phyloP scores from a whole-genome alignment of 2,888 invertebrate genomes.

The Stramonita haemastoma region DNA sequence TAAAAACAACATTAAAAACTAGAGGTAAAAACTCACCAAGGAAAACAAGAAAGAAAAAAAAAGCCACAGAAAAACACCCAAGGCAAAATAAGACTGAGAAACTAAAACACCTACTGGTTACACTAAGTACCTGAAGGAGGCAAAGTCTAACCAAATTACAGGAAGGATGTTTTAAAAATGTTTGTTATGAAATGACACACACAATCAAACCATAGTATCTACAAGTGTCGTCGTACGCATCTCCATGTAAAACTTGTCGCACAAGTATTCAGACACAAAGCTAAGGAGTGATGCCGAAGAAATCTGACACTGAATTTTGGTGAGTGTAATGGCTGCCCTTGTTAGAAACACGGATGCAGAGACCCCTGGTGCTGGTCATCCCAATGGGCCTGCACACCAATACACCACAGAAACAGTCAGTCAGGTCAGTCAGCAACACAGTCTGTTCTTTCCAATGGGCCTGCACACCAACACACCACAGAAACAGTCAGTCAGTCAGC shows the following conservation, averaged over 20 bases:
- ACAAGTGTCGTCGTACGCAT: slow-evolving; percentile 18
- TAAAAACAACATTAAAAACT: background rate
- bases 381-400: background rate
- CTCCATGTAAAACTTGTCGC: slow-evolving; percentile 31
- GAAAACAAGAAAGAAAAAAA: background rate
- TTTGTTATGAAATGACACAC: slow-evolving; percentile 2
- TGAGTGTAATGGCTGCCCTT: slow-evolving; percentile 33
- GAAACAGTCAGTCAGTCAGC: background rate
- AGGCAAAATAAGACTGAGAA: background rate
- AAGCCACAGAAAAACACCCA: no score
- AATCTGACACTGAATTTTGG: slow-evolving; percentile 2
- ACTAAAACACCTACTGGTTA: background rate
- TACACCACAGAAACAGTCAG: background rate
- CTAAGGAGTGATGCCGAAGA: slow-evolving; percentile 2
- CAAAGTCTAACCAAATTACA: background rate
- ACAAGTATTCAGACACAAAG: slow-evolving; percentile 12
- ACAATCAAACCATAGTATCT: slow-evolving; percentile 20
- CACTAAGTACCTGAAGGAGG: background rate
- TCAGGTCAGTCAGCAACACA: no score
- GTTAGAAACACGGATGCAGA: background rate
- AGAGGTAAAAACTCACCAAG: background rate
- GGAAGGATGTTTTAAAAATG: background rate
- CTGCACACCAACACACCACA: background rate
- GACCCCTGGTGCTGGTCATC: background rate
- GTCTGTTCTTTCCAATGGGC: background rate